Base-by-base conservation (phyloP, 2,888 invertebrate genomes). In the Drosophila rubida region DNA sequence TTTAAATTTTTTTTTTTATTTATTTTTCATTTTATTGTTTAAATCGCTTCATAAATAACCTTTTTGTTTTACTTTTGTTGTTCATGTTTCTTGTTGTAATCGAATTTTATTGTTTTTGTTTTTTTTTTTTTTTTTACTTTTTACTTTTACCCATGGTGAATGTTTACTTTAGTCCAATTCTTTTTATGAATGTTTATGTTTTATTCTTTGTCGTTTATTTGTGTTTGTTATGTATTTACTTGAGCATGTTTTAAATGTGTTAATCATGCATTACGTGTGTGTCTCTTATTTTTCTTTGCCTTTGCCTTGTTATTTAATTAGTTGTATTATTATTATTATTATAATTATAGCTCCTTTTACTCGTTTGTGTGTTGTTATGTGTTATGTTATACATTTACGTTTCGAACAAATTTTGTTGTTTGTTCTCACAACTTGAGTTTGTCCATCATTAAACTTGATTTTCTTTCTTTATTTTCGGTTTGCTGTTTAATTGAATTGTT, bases 41-140 rank as follows among this genome's bases (percentile, higher is more conserved):
- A 85, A 84, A 84, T 85, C 83, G 80, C 82, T 71, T 79, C 79
- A 79, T 79, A 79, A 79, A 79, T 79, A 79, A 79, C 79, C 70
- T 63, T 75, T 75, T 78, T 68, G 60, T 60, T 80, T 74, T 67
- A 72, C 42, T 63, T 69, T 65, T 71, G 35, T 45, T 51, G 42
- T 60, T 59, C 27, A 44, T 51, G 51, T 51, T 60, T 61, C 39
- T 46, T 48, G 44, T 74, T 68, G 75, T 75, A 67, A 76, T 76
- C 75, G 78, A 75, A 77, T 79, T 78, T 71, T 74, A 67, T 58
- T 72, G 62, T 71, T 69, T 69, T 72, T 57, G 41, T 32, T 51
- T 50, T 60, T 64, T 61, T 45, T 41, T 32, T 59, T 50, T 48
- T 49, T 60, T 48, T 41, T 50, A 44, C 25, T 45, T 11, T 41